phyloP scores from a whole-genome alignment of 1,140 invertebrate species.

The Drosophila dunni region DNA sequence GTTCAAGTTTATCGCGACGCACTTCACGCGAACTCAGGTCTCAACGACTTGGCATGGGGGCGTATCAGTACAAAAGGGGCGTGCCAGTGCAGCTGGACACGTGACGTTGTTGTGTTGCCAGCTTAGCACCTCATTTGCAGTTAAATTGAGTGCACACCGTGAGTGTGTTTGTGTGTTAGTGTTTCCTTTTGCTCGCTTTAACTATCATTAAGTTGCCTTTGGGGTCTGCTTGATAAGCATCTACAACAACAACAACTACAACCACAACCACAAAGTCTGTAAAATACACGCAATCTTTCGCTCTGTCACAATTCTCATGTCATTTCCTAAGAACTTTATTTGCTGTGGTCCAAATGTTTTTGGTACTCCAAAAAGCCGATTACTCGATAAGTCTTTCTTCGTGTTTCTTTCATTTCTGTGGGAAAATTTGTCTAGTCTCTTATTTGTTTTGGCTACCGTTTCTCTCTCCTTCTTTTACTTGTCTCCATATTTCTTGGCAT shows the following conservation, averaged over 20 bases:
- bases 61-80: background rate
- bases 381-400: constrained; percentile 34
- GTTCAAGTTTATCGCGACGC: constrained; percentile 58
- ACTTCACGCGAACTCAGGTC: constrained; percentile 45
- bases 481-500: background rate
- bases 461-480: background rate
- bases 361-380: constrained; percentile 28
- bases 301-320: constrained; percentile 49
- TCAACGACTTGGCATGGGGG: background rate
- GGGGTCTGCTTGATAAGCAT: constrained; percentile 24
- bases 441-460: constrained; percentile 27
- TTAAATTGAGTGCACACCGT: constrained; percentile 8
- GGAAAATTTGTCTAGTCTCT: constrained; percentile 47
- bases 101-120: constrained; percentile 46
- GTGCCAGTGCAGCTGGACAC: constrained; percentile 42
- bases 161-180: background rate
- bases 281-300: constrained; percentile 39
- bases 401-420: constrained; percentile 34
- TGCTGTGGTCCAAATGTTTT: background rate
- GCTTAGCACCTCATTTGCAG: constrained; percentile 68
- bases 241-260: no score
- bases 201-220: constrained; percentile 40
- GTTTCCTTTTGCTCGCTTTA: constrained; percentile 15
- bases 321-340: constrained; percentile 45
- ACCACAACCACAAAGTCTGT: constrained; percentile 5